A percentile compares a stretch with the other conserved stretches of the same genome.
Evolutionary conservation across 2,797 vertebrate species (phyloP).

Genomic region (Catamblyrhynchus diadema): DNA sequence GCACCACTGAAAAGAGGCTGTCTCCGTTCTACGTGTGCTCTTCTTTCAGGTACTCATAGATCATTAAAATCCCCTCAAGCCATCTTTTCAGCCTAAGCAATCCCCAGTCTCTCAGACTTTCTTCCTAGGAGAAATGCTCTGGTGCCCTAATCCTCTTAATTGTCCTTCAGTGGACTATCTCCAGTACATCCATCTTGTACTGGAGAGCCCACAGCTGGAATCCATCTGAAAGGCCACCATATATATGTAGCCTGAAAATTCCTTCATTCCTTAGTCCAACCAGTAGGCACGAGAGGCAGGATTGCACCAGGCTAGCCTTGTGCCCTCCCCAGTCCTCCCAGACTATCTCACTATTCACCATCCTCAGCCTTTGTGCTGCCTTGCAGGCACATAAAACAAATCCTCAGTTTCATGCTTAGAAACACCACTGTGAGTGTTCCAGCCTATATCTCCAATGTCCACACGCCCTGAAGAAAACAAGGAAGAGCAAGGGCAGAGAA

Average conservation of each 20-base stretch:
- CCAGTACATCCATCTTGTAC: not conserved
- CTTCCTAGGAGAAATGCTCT: not conserved
- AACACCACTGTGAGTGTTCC: not conserved
- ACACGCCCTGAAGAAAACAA: not conserved
- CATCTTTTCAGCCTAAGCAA: not conserved
- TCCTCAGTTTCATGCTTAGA: not conserved
- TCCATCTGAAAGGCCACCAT: not conserved
- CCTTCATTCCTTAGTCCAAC: not conserved
- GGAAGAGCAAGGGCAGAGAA: not conserved
- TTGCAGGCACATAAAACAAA: not conserved
- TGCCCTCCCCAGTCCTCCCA: not conserved
- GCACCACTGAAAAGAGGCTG: not conserved
- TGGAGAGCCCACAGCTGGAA: not conserved
- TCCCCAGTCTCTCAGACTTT: not conserved
- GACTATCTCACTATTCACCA: not conserved
- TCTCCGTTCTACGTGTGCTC: rapidly evolving
- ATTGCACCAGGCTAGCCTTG: not conserved
- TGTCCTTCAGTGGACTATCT: not conserved
- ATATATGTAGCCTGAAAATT: not conserved
- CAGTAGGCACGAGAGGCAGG: not conserved
- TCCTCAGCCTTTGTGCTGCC: not conserved
- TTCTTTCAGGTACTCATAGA: not conserved
- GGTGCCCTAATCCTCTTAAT: not conserved
- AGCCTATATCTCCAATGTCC: not conserved
- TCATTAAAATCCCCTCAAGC: not conserved